Base-by-base conservation (phyloP, 2,797 vertebrate species). In the Rachycentron canadum region DNA sequence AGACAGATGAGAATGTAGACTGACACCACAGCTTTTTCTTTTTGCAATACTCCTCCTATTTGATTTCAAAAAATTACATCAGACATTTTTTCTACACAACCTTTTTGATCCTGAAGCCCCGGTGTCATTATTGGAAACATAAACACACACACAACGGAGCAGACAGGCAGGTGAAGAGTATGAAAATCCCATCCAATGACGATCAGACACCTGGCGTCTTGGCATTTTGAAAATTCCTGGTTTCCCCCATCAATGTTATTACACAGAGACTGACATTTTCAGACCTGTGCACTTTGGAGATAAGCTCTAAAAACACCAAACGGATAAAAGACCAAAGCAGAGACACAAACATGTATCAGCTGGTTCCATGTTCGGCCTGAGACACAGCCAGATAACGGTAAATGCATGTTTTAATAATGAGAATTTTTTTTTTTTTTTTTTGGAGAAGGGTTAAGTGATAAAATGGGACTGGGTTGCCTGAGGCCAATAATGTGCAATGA, bases 401-500 rank as follows among this genome's bases (percentile, higher is more conserved):
- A 83, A 73, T 50, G 41, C 64, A 73, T 61, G 61, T 71, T 79
- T 87, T 73, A 86, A 80, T 85, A 78, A 86, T 60, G 73, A 85
- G 61, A 68, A 5, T 16, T 5, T 41, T 26, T 26, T 19, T 45
- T 19, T 23, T 23, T 25, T 57, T 64, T 82, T 79, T n/a, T 32
- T n/a, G n/a, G 21, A 41, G 55, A 14, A 28, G 60, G 64, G 34
- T 32, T 23, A 16, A 3, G 72, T 73, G 79, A 86, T 88, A 76
- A 77, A 73, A 84, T 53, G 36, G 59, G 72, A 80, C 58, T 53
- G 75, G 64, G 76, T 70, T 62, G 69, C 88, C 84, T 40, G 36
- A 40, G 80, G 89, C 53, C 85, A 84, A 65, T 65, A 81, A 86
- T 84, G 87, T 86, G 87, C 82, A 86, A 83, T 56, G 84, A 91